phyloP scores from a whole-genome alignment of 2,113 vertebrate species.

The Perognathus longimembris region DNA sequence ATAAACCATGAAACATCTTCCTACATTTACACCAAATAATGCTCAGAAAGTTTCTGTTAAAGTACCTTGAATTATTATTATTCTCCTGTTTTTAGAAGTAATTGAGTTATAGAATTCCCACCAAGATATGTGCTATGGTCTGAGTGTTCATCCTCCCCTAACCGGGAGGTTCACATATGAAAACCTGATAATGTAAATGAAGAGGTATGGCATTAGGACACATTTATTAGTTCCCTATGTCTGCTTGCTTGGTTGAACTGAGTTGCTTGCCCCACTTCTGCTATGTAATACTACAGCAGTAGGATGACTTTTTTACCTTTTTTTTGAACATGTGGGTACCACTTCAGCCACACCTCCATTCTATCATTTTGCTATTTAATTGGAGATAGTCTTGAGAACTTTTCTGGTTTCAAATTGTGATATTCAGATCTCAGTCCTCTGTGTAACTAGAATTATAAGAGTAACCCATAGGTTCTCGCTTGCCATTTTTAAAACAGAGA shows the following conservation, averaged over 20 bases:
- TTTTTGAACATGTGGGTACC: no score
- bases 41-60: slow-evolving; percentile 13
- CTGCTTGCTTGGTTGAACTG: no score
- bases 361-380: no score
- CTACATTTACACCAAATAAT: background rate
- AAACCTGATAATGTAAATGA: no score
- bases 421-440: no score
- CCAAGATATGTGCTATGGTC: background rate
- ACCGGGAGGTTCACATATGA: background rate
- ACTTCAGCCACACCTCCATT: no score
- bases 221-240: background rate
- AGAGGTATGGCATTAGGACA: background rate
- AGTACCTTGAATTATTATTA: slow-evolving; percentile 19
- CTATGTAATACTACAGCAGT: background rate
- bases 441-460: no score
- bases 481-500: background rate
- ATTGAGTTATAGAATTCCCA: background rate
- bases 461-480: no score
- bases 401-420: no score
- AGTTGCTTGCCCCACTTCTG: background rate
- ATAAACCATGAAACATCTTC: background rate
- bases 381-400: no score
- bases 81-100: background rate
- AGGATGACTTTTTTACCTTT: no score
- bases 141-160: background rate